These are phyloP conservation scores for Galeopterus variegatus DNA, from an alignment of 2,113 vertebrate species.

Conservation along the genomic window DNA sequence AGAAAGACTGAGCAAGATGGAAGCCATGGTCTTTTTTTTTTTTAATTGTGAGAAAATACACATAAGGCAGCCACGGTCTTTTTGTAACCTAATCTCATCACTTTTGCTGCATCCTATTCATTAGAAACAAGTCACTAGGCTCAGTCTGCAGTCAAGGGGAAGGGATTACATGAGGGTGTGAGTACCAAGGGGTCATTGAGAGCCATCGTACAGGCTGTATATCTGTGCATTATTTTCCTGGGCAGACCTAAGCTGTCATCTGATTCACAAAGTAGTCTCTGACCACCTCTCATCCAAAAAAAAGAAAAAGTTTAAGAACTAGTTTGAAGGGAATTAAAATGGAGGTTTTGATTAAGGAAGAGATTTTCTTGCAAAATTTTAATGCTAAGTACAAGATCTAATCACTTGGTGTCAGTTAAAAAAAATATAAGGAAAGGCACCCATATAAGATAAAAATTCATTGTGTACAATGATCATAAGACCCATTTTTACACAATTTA, in stretches of 20 bases:
- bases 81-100: background rate
- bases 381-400: conserved; percentile 32
- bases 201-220: background rate
- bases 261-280: conserved; percentile 43
- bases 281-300: background rate
- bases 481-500: conserved; percentile 17
- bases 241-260: conserved; percentile 28
- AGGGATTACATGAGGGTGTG: background rate
- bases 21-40: background rate
- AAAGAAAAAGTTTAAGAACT: background rate
- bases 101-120: background rate
- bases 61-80: background rate
- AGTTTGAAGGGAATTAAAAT: conserved; percentile 33
- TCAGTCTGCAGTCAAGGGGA: background rate
- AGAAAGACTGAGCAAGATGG: background rate
- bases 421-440: background rate
- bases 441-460: conserved; percentile 10
- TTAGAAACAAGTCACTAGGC: conserved; percentile 26
- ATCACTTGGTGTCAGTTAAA: background rate
- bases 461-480: background rate
- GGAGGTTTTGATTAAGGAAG: conserved; percentile 46
- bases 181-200: background rate
- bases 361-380: conserved; percentile 56
- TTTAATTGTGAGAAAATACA: background rate
- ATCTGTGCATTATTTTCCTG: background rate